Evolutionary conservation across 1,140 invertebrate genomes (phyloP).

Genomic region (Hydropsyche tenuis): DNA sequence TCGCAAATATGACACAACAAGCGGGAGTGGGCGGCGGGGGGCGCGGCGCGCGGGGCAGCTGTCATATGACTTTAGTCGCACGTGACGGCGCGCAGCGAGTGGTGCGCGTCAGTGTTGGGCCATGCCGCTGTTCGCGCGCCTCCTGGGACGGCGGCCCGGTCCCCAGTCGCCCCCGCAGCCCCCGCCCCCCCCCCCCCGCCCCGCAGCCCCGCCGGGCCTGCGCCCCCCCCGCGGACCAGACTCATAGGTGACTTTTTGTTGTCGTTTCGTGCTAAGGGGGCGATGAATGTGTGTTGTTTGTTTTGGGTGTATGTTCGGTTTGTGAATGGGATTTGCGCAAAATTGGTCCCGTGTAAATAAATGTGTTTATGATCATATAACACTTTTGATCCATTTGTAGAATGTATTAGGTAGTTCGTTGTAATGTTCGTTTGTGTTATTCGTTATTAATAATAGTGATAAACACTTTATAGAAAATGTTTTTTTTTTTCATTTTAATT

Average conservation of each 20-base stretch:
- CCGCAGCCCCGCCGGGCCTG: not conserved
- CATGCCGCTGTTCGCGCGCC: conserved; percentile 28
- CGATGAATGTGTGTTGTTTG: not conserved
- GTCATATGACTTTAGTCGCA: conserved; percentile 25
- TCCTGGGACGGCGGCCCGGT: conserved; percentile 8
- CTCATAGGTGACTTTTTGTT: too few species aligned
- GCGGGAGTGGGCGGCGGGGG: not conserved
- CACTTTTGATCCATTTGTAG: not conserved
- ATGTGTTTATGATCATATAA: not conserved
- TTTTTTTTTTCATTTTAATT: too few species aligned
- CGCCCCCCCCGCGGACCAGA: not conserved
- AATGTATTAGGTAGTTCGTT: too few species aligned
- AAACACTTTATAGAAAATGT: too few species aligned
- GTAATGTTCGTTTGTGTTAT: too few species aligned
- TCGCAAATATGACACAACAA: too few species aligned
- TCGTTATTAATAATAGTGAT: too few species aligned
- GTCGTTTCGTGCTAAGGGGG: not conserved
- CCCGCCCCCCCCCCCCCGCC: not conserved
- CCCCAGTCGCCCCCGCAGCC: not conserved
- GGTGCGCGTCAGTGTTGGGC: not conserved
- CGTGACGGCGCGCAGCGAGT: conserved; percentile 11
- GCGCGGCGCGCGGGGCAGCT: not conserved
- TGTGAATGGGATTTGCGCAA: not conserved
- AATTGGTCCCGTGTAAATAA: not conserved
- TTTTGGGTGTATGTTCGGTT: not conserved